These are phyloP conservation scores for Drepana falcataria DNA, from an alignment of 2,888 invertebrate species.

Conservation along the genomic window DNA sequence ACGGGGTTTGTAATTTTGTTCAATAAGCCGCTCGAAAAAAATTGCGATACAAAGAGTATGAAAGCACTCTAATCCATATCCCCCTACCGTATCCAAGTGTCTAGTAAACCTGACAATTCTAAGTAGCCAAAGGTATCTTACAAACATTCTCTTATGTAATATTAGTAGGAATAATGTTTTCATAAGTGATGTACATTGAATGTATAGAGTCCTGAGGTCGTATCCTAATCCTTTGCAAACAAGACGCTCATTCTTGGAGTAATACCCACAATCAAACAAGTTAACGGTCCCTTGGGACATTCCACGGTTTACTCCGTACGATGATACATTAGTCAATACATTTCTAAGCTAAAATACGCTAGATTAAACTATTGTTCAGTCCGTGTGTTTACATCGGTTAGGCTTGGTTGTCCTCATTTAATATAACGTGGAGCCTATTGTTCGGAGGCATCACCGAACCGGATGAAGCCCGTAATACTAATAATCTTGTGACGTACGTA, in stretches of 20 bases:
- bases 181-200: too few relatives aligned
- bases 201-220: neutral
- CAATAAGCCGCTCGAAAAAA: too few relatives aligned
- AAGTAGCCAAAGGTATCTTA: too few relatives aligned
- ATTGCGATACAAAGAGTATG: too few relatives aligned
- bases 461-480: neutral
- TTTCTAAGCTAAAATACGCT: slow-evolving; percentile 34
- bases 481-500: neutral
- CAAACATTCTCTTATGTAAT: too few relatives aligned
- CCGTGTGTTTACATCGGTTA: slow-evolving; percentile 18
- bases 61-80: too few relatives aligned
- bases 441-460: slow-evolving; percentile 27
- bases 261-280: neutral
- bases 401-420: slow-evolving; percentile 36
- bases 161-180: too few relatives aligned
- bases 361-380: slow-evolving; percentile 33
- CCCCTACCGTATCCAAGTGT: too few relatives aligned
- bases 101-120: too few relatives aligned
- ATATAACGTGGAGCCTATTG: slow-evolving; percentile 37
- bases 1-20: too few relatives aligned
- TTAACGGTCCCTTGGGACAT: neutral
- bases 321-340: slow-evolving; percentile 29
- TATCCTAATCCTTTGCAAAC: neutral
- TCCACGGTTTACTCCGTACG: neutral
- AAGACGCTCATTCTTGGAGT: neutral